These are phyloP conservation scores for Aurelia coerulea DNA, from an alignment of 30 jellyfish, hydroid and myxozoan genomes.

Conservation along the genomic window DNA sequence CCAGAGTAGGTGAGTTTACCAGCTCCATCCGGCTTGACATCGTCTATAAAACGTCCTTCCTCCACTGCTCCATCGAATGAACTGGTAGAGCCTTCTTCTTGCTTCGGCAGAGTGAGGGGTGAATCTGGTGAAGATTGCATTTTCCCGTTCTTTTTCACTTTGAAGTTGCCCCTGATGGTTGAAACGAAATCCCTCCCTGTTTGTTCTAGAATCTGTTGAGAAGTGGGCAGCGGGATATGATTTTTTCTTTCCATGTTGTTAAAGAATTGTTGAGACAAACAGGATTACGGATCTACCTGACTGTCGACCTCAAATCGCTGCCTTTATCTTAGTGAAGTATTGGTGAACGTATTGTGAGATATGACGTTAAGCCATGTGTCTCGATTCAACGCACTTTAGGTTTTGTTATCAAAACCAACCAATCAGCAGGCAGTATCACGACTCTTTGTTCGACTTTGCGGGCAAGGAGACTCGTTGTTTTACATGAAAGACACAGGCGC, in stretches of 20 bases:
- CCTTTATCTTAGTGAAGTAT: slow-evolving; percentile 73
- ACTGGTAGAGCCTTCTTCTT: slow-evolving; percentile 64
- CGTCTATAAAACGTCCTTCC: slow-evolving; percentile 66
- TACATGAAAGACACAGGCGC: slow-evolving; percentile 34
- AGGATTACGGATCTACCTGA: slow-evolving; percentile 68
- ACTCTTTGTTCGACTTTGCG: slow-evolving; percentile 73
- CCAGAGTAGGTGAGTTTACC: slow-evolving; percentile 71
- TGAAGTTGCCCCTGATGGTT: slow-evolving; percentile 65
- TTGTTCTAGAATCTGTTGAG: slow-evolving; percentile 72
- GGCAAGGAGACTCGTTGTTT: slow-evolving; percentile 61
- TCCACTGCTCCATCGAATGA: slow-evolving; percentile 61
- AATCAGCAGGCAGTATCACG: slow-evolving; percentile 67
- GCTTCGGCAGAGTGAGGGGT: slow-evolving; percentile 71
- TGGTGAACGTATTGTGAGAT: slow-evolving; percentile 75
- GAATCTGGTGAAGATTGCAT: slow-evolving; percentile 80
- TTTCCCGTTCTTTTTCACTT: slow-evolving; percentile 46
- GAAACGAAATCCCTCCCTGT: slow-evolving; percentile 75
- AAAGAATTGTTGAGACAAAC: slow-evolving; percentile 80
- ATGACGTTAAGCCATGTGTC: slow-evolving; percentile 90
- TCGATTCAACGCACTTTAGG: slow-evolving; percentile 82
- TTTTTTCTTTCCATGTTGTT: slow-evolving; percentile 83
- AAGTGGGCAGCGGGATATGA: slow-evolving; percentile 80
- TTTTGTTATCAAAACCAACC: slow-evolving; percentile 75
- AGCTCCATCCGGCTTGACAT: slow-evolving; percentile 47
- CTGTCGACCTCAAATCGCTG: slow-evolving; percentile 84